phyloP scores from a whole-genome alignment of 2,888 invertebrate genomes.

The Acleris literana region DNA sequence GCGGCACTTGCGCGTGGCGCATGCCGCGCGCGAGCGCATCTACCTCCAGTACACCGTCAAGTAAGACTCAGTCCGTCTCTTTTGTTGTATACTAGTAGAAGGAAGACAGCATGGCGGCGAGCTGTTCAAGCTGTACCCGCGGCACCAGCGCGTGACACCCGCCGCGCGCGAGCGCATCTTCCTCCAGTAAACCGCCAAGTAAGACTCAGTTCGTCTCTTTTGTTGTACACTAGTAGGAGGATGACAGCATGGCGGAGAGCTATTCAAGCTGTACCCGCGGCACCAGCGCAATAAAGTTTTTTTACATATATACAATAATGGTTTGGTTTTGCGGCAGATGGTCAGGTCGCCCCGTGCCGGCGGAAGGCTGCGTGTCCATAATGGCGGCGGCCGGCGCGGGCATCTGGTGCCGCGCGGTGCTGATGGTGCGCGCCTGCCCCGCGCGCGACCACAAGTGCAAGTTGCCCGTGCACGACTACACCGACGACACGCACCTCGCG shows the following conservation, averaged over 20 bases:
- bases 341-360: conserved; percentile 37
- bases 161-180: conserved; percentile 49
- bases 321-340: conserved; percentile 10
- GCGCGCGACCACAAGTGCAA: conserved; percentile 50
- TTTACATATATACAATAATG: too few relatives aligned
- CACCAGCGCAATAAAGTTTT: not conserved
- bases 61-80: conserved; percentile 41
- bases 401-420: conserved; percentile 49
- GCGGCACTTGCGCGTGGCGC: conserved; percentile 46
- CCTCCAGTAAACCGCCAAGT: conserved; percentile 63
- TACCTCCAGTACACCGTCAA: conserved; percentile 63
- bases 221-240: not conserved
- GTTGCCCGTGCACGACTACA: conserved; percentile 50
- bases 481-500: conserved; percentile 50
- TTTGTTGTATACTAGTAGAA: not conserved
- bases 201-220: conserved; percentile 7
- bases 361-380: conserved; percentile 45
- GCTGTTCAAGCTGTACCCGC: conserved; percentile 56
- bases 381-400: conserved; percentile 35
- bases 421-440: conserved; percentile 47
- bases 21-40: conserved; percentile 47
- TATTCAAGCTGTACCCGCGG: conserved; percentile 55
- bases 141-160: conserved; percentile 48
- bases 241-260: conserved; percentile 50
- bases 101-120: conserved; percentile 49